Base-by-base conservation (phyloP, 2,888 invertebrate genomes). In the Sclerodermus sp. region DNA sequence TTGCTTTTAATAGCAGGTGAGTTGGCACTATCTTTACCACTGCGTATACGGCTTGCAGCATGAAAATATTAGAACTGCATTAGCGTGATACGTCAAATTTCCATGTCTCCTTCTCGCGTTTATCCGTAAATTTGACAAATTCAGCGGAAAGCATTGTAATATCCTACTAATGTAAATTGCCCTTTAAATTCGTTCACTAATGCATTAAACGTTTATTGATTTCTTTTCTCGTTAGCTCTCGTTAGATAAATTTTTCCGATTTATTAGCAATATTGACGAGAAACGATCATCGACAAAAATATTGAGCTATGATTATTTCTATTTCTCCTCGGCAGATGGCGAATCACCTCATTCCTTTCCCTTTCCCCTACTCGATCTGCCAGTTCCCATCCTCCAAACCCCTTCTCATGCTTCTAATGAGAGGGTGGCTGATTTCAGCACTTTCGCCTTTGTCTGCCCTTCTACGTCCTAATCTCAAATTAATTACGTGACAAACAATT, bases 401-500 rank as follows among this genome's bases (percentile, higher is more conserved):
- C 23, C 8, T 23, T 23, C 23, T 23, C 40, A 16, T 18, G 29
- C 3, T 45, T 31, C 42, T 40, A 38, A 58, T 34, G 42, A 44
- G 49, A 47, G 53, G 42, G 46, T 47, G 39, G 16, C 29, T 49
- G 45, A 52, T 44, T 45, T 47, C 15, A 41, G 13, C 42, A 44
- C 30, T 40, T 15, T 47, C 32, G 48, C 47, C 47, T 58, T 51
- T 47, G 54, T 52, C 47, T 43, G 29, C 36, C 38, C 42, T 39
- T 44, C 45, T 52, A 49, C 45, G 51, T 54, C 47, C 58, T 67
- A 61, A 68, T 69, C 62, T 58, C 49, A 61, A 68, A 68, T 68
- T 66, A 67, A 69, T 67, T 66, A 60, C 58, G 51, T 55, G 59
- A 63, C 64, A 62, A 64, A 66, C 63, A 57, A 62, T 60, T 65